These are phyloP conservation scores for Alouatta palliata DNA, from an alignment of 2,113 vertebrate genomes.

Conservation along the genomic window DNA sequence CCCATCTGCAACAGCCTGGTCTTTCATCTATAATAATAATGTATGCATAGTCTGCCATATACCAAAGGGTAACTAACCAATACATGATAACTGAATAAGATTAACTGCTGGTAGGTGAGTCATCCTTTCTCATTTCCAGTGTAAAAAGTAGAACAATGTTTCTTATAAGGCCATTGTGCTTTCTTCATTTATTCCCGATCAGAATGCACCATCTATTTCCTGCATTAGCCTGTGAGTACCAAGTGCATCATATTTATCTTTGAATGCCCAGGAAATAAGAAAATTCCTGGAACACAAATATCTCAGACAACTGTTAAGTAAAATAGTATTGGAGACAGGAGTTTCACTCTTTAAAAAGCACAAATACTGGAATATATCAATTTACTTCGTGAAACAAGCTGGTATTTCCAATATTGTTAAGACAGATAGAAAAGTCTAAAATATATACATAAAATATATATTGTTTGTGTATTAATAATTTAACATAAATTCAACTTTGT, in stretches of 20 bases:
- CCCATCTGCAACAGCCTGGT: not conserved
- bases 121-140: not conserved
- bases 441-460: not conserved
- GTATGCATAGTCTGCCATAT: not conserved
- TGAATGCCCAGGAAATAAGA: not conserved
- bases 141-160: slow-evolving; percentile 17
- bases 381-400: not conserved
- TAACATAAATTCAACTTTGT: not conserved
- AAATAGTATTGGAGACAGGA: not conserved
- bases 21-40: not conserved
- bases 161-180: not conserved
- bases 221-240: not conserved
- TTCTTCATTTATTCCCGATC: not conserved
- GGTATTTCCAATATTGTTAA: not conserved
- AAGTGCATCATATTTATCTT: not conserved
- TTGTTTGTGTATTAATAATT: not conserved
- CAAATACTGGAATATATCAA: not conserved
- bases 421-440: not conserved
- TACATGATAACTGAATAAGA: not conserved
- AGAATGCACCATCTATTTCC: not conserved
- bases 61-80: not conserved
- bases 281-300: not conserved
- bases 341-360: not conserved
- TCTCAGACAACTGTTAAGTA: not conserved
- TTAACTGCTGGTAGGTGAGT: not conserved